These are phyloP conservation scores for Ophion ventricosus DNA, from an alignment of 2,888 invertebrate genomes.

Conservation along the genomic window DNA sequence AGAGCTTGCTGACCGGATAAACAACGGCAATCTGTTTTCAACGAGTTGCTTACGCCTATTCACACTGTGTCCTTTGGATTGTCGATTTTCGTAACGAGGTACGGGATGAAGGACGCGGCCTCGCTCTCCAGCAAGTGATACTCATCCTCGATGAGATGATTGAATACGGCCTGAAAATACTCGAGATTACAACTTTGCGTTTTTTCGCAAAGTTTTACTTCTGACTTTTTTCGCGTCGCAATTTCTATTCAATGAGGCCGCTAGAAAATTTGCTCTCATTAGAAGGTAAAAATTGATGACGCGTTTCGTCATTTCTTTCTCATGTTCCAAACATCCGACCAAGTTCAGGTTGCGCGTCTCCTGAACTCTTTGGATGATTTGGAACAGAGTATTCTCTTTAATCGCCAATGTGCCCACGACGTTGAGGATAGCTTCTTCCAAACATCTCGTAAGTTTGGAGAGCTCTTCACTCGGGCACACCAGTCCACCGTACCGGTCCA, in stretches of 20 bases:
- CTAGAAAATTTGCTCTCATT: constrained; percentile 47
- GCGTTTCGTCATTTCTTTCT: constrained; percentile 37
- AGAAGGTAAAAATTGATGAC: constrained; percentile 31
- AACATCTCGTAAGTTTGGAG: constrained; percentile 35
- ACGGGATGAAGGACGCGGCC: too few species aligned
- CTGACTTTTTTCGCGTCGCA: constrained; percentile 40
- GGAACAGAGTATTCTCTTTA: constrained; percentile 47
- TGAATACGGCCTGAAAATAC: too few species aligned
- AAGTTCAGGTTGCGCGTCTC: constrained; percentile 30
- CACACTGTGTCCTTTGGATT: too few species aligned
- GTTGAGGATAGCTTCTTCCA: constrained; percentile 47
- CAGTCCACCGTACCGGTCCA: constrained; percentile 46
- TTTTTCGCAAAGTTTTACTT: constrained; percentile 44
- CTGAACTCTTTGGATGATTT: constrained; percentile 39
- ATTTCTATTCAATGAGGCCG: constrained; percentile 46
- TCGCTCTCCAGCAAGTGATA: too few species aligned
- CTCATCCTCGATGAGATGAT: too few species aligned
- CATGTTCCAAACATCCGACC: constrained; percentile 41
- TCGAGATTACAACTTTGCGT: constrained; percentile 41
- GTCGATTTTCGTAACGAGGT: too few species aligned
- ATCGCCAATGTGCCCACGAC: constrained; percentile 51
- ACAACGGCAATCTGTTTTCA: too few species aligned
- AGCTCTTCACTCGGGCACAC: constrained; percentile 58
- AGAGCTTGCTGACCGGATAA: too few species aligned
- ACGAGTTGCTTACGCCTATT: too few species aligned